Base-by-base conservation (phyloP, 1,140 invertebrate species). In the Drosophila asahinai region DNA sequence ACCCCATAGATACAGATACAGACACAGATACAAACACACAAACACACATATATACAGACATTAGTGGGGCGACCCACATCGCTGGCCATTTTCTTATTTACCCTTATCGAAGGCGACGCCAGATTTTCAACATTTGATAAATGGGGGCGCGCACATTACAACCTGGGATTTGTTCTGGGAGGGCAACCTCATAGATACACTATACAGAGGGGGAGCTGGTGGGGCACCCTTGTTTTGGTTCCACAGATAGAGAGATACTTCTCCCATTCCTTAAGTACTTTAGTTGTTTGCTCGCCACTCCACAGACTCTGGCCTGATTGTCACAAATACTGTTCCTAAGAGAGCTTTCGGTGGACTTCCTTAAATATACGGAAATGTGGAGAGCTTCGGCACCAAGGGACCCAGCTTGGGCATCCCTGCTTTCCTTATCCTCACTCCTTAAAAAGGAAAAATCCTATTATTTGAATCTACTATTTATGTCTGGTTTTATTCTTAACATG, bases 51-150 rank as follows among this genome's bases (percentile, higher is more conserved):
- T 40, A 63, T 47, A 58, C 60, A 71, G 33, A 54, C 66, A 61
- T 15, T 19, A 12, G 9, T 61, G 36, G 12, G 49, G 70, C 77
- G 66, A 70, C 77, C 72, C 81, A 83, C 81, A 83, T 77, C 47
- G 82, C 49, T 84, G 78, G 74, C 82, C 78, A 86, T 84, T 86
- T 86, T 86, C 74, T 75, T 81, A 86, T 84, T 78, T 86, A 74
- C 76, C 72, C 55, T 86, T 82, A 86, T 81, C 78, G 80, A 82
- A 86, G 77, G 67, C 77, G 74, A 81, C 74, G 73, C 63, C 57
- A 84, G 82, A 86, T 86, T 86, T 79, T 75, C 78, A 60, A 79
- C 83, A 66, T 79, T 86, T 86, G 83, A 86, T 86, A 86, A 86
- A 86, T 86, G 82, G 81, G 81, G 77, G 67, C 63, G 73, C 65